Conservation (phyloP, 2,888 invertebrate genomes). For the Tetranychus truncatus region DNA sequence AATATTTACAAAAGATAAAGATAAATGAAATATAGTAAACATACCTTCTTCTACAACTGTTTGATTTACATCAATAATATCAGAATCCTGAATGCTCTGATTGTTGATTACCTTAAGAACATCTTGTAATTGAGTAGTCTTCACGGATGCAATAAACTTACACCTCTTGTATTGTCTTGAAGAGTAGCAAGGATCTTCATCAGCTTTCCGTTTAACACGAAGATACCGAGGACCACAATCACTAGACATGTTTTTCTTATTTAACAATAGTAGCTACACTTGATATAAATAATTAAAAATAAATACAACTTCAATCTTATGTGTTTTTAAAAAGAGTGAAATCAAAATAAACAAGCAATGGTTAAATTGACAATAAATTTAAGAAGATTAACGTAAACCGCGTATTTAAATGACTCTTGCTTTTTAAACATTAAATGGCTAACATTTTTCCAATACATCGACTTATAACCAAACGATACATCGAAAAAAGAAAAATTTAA, state of each 20-base stretch:
- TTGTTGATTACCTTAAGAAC: conserved; percentile 5
- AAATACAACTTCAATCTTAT: too few relatives aligned
- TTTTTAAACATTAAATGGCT: not conserved
- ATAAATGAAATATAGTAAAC: not conserved
- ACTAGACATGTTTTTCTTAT: not conserved
- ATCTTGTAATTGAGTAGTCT: not conserved
- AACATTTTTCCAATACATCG: not conserved
- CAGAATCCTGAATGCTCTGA: not conserved
- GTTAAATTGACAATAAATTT: not conserved
- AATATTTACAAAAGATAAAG: not conserved
- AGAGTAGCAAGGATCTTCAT: conserved; percentile 6
- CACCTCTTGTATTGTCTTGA: conserved; percentile 8
- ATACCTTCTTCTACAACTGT: conserved; percentile 1
- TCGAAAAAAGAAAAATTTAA: not conserved
- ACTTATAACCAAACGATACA: not conserved
- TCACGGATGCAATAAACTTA: conserved; percentile 6
- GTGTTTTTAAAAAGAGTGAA: not conserved
- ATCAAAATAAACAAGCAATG: not conserved
- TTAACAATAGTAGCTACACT: not conserved
- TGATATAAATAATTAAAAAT: too few relatives aligned
- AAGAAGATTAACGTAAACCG: not conserved
- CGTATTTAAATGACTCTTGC: not conserved
- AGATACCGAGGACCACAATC: conserved; percentile 3
- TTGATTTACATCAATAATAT: conserved; percentile 6
- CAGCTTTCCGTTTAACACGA: conserved; percentile 1